A percentile compares a stretch with the other conserved stretches of the same genome.
phyloP scores from a whole-genome alignment of 2,888 invertebrate species.

The Steinernema hermaphroditum region DNA sequence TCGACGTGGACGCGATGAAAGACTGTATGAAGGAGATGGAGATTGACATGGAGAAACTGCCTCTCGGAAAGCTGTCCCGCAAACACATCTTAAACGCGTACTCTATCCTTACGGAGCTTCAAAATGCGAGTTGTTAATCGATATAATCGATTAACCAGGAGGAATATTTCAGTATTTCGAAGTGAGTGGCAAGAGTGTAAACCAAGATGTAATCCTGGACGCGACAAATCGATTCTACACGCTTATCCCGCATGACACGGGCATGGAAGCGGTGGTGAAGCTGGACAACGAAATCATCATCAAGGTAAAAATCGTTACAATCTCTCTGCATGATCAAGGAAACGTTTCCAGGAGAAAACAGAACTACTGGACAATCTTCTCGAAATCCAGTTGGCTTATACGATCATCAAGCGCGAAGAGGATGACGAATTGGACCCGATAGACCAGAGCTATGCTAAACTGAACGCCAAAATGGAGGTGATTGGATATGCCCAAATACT shows the following conservation, averaged over 20 bases:
- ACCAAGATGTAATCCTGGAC: constrained; percentile 71
- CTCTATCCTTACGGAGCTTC: constrained; percentile 73
- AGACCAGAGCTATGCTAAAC: constrained; percentile 83
- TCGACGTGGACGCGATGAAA: constrained; percentile 89
- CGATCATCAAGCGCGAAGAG: constrained; percentile 74
- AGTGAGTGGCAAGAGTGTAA: neutral
- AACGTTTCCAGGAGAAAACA: constrained; percentile 70
- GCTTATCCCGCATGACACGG: constrained; percentile 91
- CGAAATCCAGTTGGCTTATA: constrained; percentile 94
- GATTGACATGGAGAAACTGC: constrained; percentile 95
- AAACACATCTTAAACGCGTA: constrained; percentile 86
- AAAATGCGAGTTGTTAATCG: constrained; percentile 64
- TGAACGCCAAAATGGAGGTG: constrained; percentile 78
- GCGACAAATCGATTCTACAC: constrained; percentile 92
- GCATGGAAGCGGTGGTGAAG: constrained; percentile 79
- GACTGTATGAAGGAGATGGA: constrained; percentile 90
- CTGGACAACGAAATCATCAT: constrained; percentile 79
- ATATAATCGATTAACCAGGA: no score
- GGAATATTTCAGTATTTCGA: neutral
- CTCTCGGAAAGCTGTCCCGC: constrained; percentile 89
- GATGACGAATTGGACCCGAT: constrained; percentile 73
- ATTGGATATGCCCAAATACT: no score
- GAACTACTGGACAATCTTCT: constrained; percentile 89
- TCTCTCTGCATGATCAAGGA: neutral
- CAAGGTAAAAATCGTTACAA: constrained; percentile 63